Evolutionary conservation across 2,888 invertebrate species (phyloP).

Genomic region (Steinernema scapterisci): DNA sequence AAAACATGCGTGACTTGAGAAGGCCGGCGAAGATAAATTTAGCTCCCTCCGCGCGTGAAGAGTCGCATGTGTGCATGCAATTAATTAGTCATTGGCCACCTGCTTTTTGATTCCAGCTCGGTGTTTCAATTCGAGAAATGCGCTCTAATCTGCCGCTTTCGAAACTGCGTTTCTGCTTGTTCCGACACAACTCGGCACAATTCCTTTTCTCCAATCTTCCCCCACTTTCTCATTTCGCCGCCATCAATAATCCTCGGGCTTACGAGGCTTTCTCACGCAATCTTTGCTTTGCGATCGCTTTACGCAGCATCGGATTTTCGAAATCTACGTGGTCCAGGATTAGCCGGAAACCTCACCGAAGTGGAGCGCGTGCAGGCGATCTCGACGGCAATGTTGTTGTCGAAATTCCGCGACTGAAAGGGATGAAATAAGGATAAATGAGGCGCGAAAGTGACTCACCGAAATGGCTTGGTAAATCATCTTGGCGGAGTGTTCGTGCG

Average conservation of each 20-base stretch:
- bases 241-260: background rate
- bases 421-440: background rate
- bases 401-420: conserved; percentile 57
- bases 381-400: conserved; percentile 65
- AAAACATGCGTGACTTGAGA: background rate
- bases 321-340: background rate
- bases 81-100: too few relatives aligned
- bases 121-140: too few relatives aligned
- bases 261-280: background rate
- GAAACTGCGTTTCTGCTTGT: too few relatives aligned
- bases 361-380: conserved; percentile 65
- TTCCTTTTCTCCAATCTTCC: too few relatives aligned
- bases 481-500: conserved; percentile 68
- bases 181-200: too few relatives aligned
- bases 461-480: conserved; percentile 68
- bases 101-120: too few relatives aligned
- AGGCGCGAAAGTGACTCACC: conserved; percentile 33
- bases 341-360: conserved; percentile 51
- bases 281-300: background rate
- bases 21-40: background rate
- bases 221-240: too few relatives aligned
- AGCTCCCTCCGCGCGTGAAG: background rate
- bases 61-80: background rate
- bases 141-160: too few relatives aligned
- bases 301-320: background rate